Percentiles rank a stretch among this genome's conserved stretches.
Evolutionary conservation across 2,888 invertebrate genomes (phyloP).

Genomic region (Hyles lineata): DNA sequence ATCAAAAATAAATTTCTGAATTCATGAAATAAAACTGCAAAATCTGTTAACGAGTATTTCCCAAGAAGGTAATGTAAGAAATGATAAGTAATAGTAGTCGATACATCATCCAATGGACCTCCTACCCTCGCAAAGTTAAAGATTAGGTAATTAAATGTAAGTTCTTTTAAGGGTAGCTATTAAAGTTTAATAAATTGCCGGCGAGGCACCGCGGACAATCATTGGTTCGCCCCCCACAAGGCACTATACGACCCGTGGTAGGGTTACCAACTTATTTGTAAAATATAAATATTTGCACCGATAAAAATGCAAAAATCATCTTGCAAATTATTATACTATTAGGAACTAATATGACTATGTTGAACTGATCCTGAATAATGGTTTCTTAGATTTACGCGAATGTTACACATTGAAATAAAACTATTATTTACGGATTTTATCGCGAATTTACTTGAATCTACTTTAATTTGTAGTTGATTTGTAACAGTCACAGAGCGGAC

Average conservation of each 20-base stretch:
- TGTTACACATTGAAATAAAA: too few species aligned
- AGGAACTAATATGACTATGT: too few species aligned
- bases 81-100: conserved; percentile 41
- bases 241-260: conserved; percentile 42
- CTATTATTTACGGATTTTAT: too few species aligned
- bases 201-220: conserved; percentile 52
- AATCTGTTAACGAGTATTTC: neutral
- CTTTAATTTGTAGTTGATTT: too few species aligned
- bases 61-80: conserved; percentile 16
- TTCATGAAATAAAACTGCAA: neutral
- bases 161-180: conserved; percentile 76
- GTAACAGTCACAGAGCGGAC: too few species aligned
- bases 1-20: too few species aligned
- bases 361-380: too few species aligned
- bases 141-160: conserved; percentile 76
- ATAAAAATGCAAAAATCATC: neutral
- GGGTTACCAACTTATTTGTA: neutral
- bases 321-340: too few species aligned
- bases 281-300: neutral
- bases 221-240: conserved; percentile 74
- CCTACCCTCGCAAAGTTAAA: conserved; percentile 66
- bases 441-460: too few species aligned
- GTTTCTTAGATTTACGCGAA: too few species aligned
- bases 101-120: conserved; percentile 59
- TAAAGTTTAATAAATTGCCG: conserved; percentile 69